phyloP scores from a whole-genome alignment of 2,113 vertebrate species.

The Heterocephalus glaber region DNA sequence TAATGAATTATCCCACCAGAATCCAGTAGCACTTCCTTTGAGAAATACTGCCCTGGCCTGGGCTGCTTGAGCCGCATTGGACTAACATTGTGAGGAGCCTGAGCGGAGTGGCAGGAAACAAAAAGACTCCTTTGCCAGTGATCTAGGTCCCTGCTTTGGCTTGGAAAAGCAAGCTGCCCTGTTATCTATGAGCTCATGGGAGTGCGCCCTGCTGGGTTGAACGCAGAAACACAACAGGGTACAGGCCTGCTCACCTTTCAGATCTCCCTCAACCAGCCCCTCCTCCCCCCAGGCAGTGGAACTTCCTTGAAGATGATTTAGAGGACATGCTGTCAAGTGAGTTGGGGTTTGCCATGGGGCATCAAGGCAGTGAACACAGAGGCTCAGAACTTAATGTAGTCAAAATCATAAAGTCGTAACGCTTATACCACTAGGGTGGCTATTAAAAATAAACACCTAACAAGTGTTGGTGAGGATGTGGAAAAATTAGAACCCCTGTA shows the following conservation, averaged over 20 bases:
- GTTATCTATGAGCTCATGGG: constrained; percentile 63
- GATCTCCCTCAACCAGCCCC: constrained; percentile 1
- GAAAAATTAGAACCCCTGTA: background rate
- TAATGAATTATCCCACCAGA: background rate
- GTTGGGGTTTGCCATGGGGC: background rate
- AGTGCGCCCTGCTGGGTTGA: constrained; percentile 73
- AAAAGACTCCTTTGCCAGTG: background rate
- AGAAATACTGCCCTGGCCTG: background rate
- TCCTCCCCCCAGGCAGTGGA: constrained; percentile 64
- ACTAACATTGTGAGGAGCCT: background rate
- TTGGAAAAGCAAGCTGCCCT: constrained; percentile 33
- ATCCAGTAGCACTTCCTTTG: background rate
- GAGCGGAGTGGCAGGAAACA: background rate
- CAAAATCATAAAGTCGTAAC: background rate
- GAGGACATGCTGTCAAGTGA: background rate
- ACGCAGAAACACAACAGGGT: constrained; percentile 70
- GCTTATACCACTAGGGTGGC: background rate
- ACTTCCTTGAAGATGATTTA: background rate
- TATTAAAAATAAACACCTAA: background rate
- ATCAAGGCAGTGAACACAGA: background rate
- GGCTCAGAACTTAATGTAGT: constrained; percentile 28
- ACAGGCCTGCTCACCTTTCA: background rate
- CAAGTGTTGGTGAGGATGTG: background rate
- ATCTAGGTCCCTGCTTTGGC: background rate
- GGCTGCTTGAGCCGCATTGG: background rate